Conservation (phyloP, 1,140 invertebrate genomes). For the Dendrolimus punctatus region DNA sequence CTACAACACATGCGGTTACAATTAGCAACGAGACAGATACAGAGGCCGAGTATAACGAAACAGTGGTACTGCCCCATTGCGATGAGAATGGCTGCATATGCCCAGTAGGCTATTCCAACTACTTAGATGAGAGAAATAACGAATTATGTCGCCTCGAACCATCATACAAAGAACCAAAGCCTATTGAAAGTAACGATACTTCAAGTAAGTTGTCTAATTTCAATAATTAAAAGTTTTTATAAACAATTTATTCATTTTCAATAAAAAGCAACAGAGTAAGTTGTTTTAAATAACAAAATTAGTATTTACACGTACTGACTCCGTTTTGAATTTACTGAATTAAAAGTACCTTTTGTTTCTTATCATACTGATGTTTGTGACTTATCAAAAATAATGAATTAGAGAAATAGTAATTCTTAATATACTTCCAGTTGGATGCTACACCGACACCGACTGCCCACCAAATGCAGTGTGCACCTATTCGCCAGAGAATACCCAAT, state of each 20-base stretch:
- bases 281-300: no score
- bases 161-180: conserved; percentile 13
- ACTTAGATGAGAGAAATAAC: conserved; percentile 37
- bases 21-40: conserved; percentile 2
- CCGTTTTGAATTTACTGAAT: no score
- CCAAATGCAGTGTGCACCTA: conserved; percentile 50
- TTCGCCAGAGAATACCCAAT: conserved; percentile 25
- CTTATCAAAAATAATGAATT: no score
- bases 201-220: conserved; percentile 51
- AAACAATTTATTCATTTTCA: no score
- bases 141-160: conserved; percentile 41
- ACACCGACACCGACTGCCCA: conserved; percentile 42
- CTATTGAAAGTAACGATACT: conserved; percentile 22
- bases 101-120: conserved; percentile 42
- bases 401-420: conserved; percentile 2
- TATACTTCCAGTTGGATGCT: conserved; percentile 45
- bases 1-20: conserved; percentile 16
- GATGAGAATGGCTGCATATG: conserved; percentile 36
- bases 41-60: conserved; percentile 45
- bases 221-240: no score
- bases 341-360: no score
- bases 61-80: conserved; percentile 42
- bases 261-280: no score
- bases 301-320: no score
- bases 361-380: no score